phyloP scores from a whole-genome alignment of 2,797 vertebrate genomes.

The Enteromius argenteus region DNA sequence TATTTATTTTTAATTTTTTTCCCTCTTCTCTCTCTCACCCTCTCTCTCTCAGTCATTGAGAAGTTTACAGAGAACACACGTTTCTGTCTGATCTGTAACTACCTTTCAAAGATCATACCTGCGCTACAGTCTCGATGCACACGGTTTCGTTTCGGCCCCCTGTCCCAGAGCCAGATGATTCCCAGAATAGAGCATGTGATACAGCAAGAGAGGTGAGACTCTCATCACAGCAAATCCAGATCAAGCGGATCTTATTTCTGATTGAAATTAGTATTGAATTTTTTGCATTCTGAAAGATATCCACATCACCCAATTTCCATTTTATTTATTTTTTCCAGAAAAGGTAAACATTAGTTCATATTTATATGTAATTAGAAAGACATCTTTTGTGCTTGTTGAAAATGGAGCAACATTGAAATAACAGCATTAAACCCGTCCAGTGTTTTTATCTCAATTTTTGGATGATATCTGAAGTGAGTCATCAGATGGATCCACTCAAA shows the following conservation, averaged over 20 bases:
- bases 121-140: slow-evolving; percentile 97
- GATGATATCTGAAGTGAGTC: slow-evolving; percentile 10
- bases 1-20: not conserved
- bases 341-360: not conserved
- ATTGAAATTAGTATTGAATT: not conserved
- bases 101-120: slow-evolving; percentile 97
- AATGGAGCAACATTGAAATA: not conserved
- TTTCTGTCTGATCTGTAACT: slow-evolving; percentile 97
- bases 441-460: not conserved
- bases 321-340: not conserved
- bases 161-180: slow-evolving; percentile 91
- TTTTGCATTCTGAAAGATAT: not conserved
- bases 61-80: slow-evolving; percentile 97
- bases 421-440: not conserved
- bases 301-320: not conserved
- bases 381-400: not conserved
- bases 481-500: slow-evolving; percentile 24
- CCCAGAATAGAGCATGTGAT: slow-evolving; percentile 89
- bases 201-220: slow-evolving; percentile 86
- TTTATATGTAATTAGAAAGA: not conserved
- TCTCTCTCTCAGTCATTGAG: slow-evolving; percentile 86
- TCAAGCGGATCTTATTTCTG: not conserved
- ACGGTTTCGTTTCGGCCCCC: slow-evolving; percentile 93
- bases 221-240: not conserved
- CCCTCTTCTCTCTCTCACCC: not conserved